Evolutionary conservation across 2,888 invertebrate genomes (phyloP).

Genomic region (Drosophila emarginata): DNA sequence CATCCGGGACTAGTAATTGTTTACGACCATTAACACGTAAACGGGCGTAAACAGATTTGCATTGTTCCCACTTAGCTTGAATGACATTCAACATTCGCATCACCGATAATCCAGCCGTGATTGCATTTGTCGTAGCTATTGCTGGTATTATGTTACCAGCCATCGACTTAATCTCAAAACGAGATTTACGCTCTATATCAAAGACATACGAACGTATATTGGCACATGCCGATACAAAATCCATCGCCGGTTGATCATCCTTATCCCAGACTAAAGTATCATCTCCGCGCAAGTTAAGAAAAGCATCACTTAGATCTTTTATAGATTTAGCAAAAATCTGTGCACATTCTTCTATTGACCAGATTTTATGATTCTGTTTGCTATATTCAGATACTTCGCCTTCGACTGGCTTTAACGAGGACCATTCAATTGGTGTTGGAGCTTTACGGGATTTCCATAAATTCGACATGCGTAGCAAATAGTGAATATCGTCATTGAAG

Average conservation of each 20-base stretch:
- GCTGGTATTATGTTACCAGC: constrained; percentile 99
- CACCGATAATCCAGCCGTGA: constrained; percentile 97
- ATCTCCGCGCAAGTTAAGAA: constrained; percentile 83
- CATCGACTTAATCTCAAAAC: constrained; percentile 99
- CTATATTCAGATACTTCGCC: constrained; percentile 73
- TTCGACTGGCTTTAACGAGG: constrained; percentile 83
- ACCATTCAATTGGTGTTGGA: constrained; percentile 91
- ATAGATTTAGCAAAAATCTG: constrained; percentile 88
- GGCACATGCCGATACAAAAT: constrained; percentile 97
- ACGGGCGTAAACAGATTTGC: too few relatives aligned
- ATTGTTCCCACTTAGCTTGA: constrained; percentile 82
- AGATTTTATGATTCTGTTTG: constrained; percentile 89
- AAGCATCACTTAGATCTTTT: constrained; percentile 85
- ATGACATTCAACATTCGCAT: constrained; percentile 92
- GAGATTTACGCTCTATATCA: constrained; percentile 92
- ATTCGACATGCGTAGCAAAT: constrained; percentile 96
- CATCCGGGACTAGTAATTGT: constrained; percentile 89
- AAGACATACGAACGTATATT: constrained; percentile 96
- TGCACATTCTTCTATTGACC: constrained; percentile 90
- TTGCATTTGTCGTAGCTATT: constrained; percentile 99
- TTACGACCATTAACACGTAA: constrained; percentile 89
- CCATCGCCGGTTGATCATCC: constrained; percentile 95
- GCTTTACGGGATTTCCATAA: constrained; percentile 96
- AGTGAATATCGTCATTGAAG: constrained; percentile 96
- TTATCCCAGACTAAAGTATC: constrained; percentile 95